Evolutionary conservation across 2,797 vertebrate species (phyloP).

Genomic region (Melanotaenia nigrans): DNA sequence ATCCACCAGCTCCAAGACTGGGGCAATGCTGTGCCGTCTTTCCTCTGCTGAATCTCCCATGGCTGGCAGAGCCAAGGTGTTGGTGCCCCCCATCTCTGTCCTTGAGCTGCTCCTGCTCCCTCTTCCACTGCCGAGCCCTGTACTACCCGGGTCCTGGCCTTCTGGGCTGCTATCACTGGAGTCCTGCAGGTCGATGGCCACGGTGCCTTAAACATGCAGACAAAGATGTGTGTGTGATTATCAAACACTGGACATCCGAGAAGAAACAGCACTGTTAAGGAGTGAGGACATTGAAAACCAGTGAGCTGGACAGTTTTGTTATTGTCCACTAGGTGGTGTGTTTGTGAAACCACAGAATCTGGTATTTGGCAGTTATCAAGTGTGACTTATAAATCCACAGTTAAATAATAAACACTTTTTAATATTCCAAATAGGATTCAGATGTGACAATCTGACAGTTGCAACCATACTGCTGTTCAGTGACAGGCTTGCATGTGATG

Average conservation of each 20-base stretch:
- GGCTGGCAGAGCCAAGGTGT: constrained; percentile 82
- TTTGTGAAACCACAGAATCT: constrained; percentile 51
- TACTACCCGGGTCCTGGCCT: constrained; percentile 67
- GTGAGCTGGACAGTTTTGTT: constrained; percentile 5
- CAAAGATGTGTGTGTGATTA: not conserved
- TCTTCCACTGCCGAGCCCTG: constrained; percentile 57
- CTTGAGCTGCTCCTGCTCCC: constrained; percentile 75
- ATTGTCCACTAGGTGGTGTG: constrained; percentile 65
- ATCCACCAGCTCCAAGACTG: constrained; percentile 86
- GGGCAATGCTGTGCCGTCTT: constrained; percentile 86
- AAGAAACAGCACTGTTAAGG: not conserved
- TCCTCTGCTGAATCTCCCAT: constrained; percentile 75
- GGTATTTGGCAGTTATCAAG: constrained; percentile 52
- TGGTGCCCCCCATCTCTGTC: constrained; percentile 72
- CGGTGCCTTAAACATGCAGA: constrained; percentile 77
- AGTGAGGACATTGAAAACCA: not conserved
- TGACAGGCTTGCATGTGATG: constrained; percentile 28
- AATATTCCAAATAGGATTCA: constrained; percentile 15
- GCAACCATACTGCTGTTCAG: constrained; percentile 9
- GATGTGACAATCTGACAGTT: constrained; percentile 34
- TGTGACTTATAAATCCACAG: constrained; percentile 31
- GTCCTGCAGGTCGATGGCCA: constrained; percentile 88
- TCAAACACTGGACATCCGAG: not conserved
- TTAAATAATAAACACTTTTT: constrained; percentile 29
- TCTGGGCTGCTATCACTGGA: constrained; percentile 86